Conservation (phyloP, 2,888 invertebrate species). For the Salticus scenicus region DNA sequence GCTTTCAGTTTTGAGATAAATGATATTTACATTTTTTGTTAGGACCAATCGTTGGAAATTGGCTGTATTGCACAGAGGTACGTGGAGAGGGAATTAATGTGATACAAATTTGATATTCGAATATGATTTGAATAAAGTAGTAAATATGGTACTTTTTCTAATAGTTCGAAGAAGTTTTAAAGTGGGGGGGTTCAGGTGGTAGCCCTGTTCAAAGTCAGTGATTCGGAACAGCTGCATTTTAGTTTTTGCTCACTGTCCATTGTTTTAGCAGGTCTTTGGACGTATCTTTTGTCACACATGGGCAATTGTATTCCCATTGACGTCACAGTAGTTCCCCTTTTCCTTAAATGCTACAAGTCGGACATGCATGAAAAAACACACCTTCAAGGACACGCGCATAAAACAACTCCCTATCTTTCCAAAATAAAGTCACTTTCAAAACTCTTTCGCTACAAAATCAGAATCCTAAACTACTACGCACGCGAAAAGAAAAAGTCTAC, state of each 20-base stretch:
- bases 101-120: too few relatives aligned
- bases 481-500: background rate
- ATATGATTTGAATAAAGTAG: too few relatives aligned
- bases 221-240: constrained; percentile 47
- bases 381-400: constrained; percentile 39
- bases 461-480: background rate
- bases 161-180: background rate
- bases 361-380: constrained; percentile 48
- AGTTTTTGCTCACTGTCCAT: constrained; percentile 44
- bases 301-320: constrained; percentile 54
- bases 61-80: background rate
- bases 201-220: constrained; percentile 29
- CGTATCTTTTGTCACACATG: constrained; percentile 66
- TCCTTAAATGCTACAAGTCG: constrained; percentile 27
- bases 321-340: constrained; percentile 37
- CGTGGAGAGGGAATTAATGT: background rate
- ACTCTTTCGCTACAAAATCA: background rate
- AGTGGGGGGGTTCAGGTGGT: background rate
- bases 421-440: constrained; percentile 19
- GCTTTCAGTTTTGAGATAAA: too few relatives aligned
- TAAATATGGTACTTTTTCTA: background rate
- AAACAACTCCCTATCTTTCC: background rate
- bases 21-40: too few relatives aligned
- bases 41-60: too few relatives aligned
- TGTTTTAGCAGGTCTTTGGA: constrained; percentile 63